Base-by-base conservation (phyloP, 2,797 vertebrate species). In the Cuniculus paca region DNA sequence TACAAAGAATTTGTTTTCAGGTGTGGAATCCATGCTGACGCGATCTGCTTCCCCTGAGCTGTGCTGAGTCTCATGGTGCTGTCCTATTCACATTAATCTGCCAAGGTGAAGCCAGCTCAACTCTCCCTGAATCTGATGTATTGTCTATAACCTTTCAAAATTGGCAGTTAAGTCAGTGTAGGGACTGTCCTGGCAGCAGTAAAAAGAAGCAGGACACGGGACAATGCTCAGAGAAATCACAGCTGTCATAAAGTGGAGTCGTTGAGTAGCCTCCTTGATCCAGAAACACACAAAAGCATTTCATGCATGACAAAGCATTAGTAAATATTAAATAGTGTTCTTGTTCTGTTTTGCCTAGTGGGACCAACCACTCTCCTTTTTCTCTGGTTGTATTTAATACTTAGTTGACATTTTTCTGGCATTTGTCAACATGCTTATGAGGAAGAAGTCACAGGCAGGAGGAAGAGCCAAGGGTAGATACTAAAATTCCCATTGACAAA, bases 81-180 rank as follows among this genome's bases (percentile, higher is more conserved):
- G 80, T 94, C 83, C 34, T 68, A 0, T 88, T 88, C 80, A 50
- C 4, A 65, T 42, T 90, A 77, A 75, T 89, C 83, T 80, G 50
- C 54, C 65, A 24, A 72, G n/a, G 0, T 87, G 87, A 97, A 96
- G 52, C 82, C 93, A 39, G 39, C 50, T 96, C 45, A 61, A 0
- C 5, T 61, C 42, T n/a, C 2, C 1, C 39, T 2, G 2, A 31
- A 89, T 95, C 91, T 63, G 74, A 92, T 34, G 87, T 79, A 78
- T 94, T 92, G 56, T 94, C 74, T 97, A 36, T 90, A 97, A 22
- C 34, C 56, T 91, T 97, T 92, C 96, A 93, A 96, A 97, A 92
- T 28, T 94, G 88, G 93, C 96, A 97, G 39, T 97, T 97, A 74
- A 95, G 92, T 97, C 63, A 60, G 75, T 86, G 80, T 88, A 68